Base-by-base conservation (phyloP, 2,113 vertebrate species). In the Vireo altiloquus region DNA sequence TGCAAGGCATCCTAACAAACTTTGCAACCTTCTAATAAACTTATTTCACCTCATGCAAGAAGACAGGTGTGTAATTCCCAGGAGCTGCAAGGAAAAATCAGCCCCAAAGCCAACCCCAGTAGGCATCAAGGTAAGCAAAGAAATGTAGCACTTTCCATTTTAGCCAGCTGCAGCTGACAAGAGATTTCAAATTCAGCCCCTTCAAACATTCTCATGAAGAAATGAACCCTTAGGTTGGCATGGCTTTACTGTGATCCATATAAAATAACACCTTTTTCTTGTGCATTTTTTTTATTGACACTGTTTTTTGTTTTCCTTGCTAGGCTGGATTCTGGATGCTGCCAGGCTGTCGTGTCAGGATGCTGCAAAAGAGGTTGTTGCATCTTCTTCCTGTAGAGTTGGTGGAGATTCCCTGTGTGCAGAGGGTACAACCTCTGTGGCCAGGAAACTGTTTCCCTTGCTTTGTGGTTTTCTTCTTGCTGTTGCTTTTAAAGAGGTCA, bases 301-400 rank as follows among this genome's bases (percentile, higher is more conserved):
- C 27, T 22, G 65, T 64, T 28, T 82, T 77, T 40, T 42, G 44
- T 64, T 65, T 14, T 12, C 12, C 64, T 86, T 87, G 11, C 35
- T 87, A 94, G 95, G 88, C 54, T 97, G 95, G 44, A 70, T 71
- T 82, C 50, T 63, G 83, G 65, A 66, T 90, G 40, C 82, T 92
- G 63, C 56, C 74, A 83, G 44, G n/a, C 53, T 92, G 76, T 76
- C 11, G 3, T 33, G 37, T 61, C 75, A 77, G 72, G 68, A 84
- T 19, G 22, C 88, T 89, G 80, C 70, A 53, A 37, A 91, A 82
- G 76, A 82, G 17, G 33, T 63, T 47, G 50, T 84, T 94, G 25
- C 68, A 52, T 90, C 78, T 87, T 63, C 78, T 76, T 72, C 13
- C 46, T 68, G 44, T 23, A 30, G 47, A 87, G 81, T 42, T 93